Percentiles rank a stretch among this genome's conserved stretches.
Conservation (phyloP, 2,888 invertebrate genomes). For the Sturmia bella region DNA sequence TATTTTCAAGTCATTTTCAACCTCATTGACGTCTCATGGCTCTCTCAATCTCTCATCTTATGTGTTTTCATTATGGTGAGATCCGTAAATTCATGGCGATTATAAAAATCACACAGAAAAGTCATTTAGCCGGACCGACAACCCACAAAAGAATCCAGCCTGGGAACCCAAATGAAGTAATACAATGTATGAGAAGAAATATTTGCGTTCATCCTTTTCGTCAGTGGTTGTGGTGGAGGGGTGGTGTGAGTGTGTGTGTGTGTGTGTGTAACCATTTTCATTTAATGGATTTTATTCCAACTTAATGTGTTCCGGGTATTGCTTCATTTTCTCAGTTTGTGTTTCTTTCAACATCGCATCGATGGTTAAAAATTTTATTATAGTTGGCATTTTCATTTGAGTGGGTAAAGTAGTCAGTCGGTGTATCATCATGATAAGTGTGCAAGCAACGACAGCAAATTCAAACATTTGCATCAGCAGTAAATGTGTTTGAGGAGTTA, state of each 20-base stretch:
- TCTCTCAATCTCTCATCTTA: not conserved
- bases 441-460: not conserved
- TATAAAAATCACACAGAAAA: constrained; percentile 11
- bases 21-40: constrained; percentile 36
- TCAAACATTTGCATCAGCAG: not conserved
- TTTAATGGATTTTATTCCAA: constrained; percentile 57
- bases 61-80: not conserved
- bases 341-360: constrained; percentile 11
- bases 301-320: constrained; percentile 16
- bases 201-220: constrained; percentile 39
- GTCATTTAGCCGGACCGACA: constrained; percentile 19
- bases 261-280: constrained; percentile 41
- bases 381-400: constrained; percentile 42
- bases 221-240: not conserved
- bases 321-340: not conserved
- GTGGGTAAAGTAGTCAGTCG: constrained; percentile 11
- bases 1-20: not conserved
- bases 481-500: not conserved
- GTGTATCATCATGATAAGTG: constrained; percentile 18
- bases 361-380: constrained; percentile 36
- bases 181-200: constrained; percentile 34
- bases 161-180: constrained; percentile 33
- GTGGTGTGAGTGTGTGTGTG: not conserved
- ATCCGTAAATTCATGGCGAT: constrained; percentile 9
- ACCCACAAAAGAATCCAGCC: not conserved